phyloP scores from a whole-genome alignment of 1,140 invertebrate species.

The Bombus breviceps region DNA sequence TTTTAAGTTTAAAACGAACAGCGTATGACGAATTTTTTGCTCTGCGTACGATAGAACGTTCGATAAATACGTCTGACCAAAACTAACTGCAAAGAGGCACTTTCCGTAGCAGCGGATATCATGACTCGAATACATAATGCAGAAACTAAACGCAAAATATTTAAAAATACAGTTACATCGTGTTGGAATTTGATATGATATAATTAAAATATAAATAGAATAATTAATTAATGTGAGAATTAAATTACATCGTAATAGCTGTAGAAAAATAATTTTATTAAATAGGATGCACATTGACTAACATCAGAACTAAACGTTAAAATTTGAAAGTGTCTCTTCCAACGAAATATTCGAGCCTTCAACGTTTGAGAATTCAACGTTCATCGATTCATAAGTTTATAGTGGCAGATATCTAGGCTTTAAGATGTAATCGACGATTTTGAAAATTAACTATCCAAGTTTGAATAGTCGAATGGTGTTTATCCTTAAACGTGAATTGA shows the following conservation, averaged over 20 bases:
- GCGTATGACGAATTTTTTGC: slow-evolving; percentile 2
- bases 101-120: not conserved
- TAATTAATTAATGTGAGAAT: not conserved
- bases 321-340: slow-evolving; percentile 29
- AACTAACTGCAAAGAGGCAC: not conserved
- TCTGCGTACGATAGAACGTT: not conserved
- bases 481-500: not conserved
- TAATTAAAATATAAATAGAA: not conserved
- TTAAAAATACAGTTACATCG: not conserved
- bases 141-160: not conserved
- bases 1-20: slow-evolving; percentile 1
- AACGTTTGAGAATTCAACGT: slow-evolving; percentile 6
- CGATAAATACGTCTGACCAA: not conserved
- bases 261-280: not conserved
- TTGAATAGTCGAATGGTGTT: not conserved
- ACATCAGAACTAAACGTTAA: not conserved
- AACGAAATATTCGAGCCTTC: slow-evolving; percentile 22
- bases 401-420: slow-evolving; percentile 12
- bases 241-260: not conserved
- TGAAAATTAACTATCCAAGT: not conserved
- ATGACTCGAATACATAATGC: not conserved
- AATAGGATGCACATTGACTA: slow-evolving; percentile 5
- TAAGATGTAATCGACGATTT: slow-evolving; percentile 8
- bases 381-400: slow-evolving; percentile 15
- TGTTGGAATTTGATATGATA: not conserved